Evolutionary conservation across 2,797 vertebrate genomes (phyloP), one percentile per base, ranked within the genome.

Genomic region (Australoheros facetus): DNA sequence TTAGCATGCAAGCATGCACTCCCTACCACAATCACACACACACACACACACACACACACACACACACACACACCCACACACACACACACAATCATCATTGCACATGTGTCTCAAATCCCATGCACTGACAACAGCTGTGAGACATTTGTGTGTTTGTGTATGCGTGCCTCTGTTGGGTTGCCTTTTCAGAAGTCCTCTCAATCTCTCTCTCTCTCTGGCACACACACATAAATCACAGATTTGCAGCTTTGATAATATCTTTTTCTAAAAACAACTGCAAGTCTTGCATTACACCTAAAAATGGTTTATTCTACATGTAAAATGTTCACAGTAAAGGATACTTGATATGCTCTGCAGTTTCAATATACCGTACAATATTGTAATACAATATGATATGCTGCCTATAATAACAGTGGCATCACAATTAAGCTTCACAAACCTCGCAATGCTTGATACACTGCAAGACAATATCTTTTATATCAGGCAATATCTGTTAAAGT

Each of bases 111-210:
- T 62, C 70, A 34, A 81, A 77, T 72, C 30, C 34, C 23, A 17
- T 14, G 16, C 1, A 53, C 3, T 17, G 39, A 91, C 81, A 89
- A 89, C 14, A 69, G 82, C 59, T 78, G 70, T 57, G 73, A 56
- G 60, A 14, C 4, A 9, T 81, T 39, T 77, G 64, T 74, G 11
- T 59, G 60, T 51, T 30, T 56, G 78, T 59, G 53, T 59, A 54
- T 70, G 73, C 6, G 3, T 21, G 12, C 37, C 58, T 79, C 59
- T 80, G 21, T 64, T 73, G 56, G 23, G 6, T 26, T 42, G 23
- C n/a, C 84, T 92, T 89, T 90, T 93, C 90, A 84, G 48, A 73
- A 26, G 26, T 34, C 39, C 2, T 26, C n/a, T 42, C 7, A 42
- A 11, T 7, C 4, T 64, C 39, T 30, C 30, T 30, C 30, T 30